Evolutionary conservation across 2,888 invertebrate species (phyloP).

Genomic region (Pelosia muscerda): DNA sequence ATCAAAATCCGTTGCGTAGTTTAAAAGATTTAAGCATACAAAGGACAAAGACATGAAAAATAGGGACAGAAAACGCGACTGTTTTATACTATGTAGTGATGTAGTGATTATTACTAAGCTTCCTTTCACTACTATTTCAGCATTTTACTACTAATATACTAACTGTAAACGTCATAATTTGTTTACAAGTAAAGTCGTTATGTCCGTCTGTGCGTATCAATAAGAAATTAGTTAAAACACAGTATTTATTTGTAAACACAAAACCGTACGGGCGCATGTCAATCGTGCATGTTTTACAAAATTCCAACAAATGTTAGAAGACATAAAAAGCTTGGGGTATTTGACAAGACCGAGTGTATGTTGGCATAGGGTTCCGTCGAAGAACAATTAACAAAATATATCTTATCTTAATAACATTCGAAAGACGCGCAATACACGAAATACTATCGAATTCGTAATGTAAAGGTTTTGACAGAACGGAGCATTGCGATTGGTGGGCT

Average conservation of each 20-base stretch:
- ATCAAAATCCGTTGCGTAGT: too few species aligned
- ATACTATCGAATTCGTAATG: too few species aligned
- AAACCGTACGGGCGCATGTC: slow-evolving; percentile 27
- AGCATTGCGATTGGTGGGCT: too few species aligned
- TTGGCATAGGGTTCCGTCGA: slow-evolving; percentile 13
- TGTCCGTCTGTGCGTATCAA: background rate
- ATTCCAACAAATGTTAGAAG: slow-evolving; percentile 42
- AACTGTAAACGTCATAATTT: background rate
- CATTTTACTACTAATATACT: background rate
- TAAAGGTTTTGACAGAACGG: too few species aligned
- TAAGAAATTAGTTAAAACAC: slow-evolving; percentile 16
- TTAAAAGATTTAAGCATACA: too few species aligned
- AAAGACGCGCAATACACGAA: too few species aligned
- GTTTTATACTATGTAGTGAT: too few species aligned
- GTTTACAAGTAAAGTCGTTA: background rate
- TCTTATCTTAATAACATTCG: background rate
- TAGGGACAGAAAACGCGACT: too few species aligned
- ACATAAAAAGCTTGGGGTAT: slow-evolving; percentile 21
- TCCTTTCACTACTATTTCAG: too few species aligned
- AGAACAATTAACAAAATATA: background rate
- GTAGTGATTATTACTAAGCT: too few species aligned
- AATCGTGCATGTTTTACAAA: slow-evolving; percentile 42
- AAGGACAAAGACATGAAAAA: too few species aligned
- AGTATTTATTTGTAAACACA: slow-evolving; percentile 16
- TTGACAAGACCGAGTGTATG: slow-evolving; percentile 10